Base-by-base conservation (phyloP, 2,113 vertebrate species). In the Paralichthys olivaceus region DNA sequence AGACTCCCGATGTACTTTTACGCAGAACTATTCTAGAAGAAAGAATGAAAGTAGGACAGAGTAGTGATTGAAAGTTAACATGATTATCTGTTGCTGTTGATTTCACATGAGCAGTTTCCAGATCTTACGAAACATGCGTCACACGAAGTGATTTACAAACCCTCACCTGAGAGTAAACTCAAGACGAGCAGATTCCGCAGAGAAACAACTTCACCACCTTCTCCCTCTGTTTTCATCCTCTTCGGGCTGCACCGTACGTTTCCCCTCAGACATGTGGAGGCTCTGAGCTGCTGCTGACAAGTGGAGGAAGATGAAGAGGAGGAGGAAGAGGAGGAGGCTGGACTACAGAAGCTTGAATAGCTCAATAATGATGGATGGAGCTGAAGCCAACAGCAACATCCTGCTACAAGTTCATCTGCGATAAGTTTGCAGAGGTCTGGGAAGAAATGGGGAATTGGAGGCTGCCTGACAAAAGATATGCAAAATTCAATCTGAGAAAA, bases 161-260 rank as follows among this genome's bases (percentile, higher is more conserved):
- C 14, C 85, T 74, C 76, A 89, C 89, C 87, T 77, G 47, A 13
- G n/a, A 20, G 25, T 0, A 34, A 34, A 34, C 32, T 45, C 40
- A 4, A 28, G 23, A 4, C 7, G 23, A 13, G 5, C 9, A 59
- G 20, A 65, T n/a, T n/a, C n/a, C n/a, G n/a, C n/a, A n/a, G n/a
- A n/a, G n/a, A n/a, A n/a, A n/a, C n/a, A n/a, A n/a, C n/a, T n/a
- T n/a, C n/a, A n/a, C n/a, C n/a, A 0, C 4, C 47, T 49, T 6
- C 61, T 32, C 49, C 14, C 15, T 45, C 14, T 45, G 43, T 9
- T 34, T 8, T 32, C 40, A 40, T 61, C 55, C 57, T 77, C 40
- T 25, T 40, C 34, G 14, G 73, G 61, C 62, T 85, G 62, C 37
- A 20, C 14, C 17, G 59, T 51, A 2, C 56, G 55, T 75, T 82